These are phyloP conservation scores for Mustela nigripes DNA, from an alignment of 2,113 vertebrate genomes.

Conservation along the genomic window DNA sequence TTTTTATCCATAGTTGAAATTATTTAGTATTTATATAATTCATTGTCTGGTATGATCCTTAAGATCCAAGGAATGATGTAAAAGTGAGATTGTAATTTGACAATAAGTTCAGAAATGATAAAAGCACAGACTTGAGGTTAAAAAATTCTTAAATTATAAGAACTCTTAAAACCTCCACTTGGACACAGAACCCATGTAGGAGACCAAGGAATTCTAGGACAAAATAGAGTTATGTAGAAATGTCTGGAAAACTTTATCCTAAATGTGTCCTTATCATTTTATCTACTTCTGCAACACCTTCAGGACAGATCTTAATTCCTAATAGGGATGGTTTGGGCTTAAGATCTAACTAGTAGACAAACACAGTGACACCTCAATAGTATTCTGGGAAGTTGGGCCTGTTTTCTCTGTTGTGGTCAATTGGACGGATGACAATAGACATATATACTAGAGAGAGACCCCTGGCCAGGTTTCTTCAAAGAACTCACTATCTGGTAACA, in stretches of 20 bases:
- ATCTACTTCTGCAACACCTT: not conserved
- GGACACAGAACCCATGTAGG: not conserved
- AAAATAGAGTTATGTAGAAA: not conserved
- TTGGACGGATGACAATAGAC: not conserved
- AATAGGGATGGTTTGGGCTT: not conserved
- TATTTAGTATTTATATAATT: not conserved
- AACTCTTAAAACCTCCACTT: not conserved
- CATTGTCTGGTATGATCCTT: not conserved
- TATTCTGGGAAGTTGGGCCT: not conserved
- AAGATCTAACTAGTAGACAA: not conserved
- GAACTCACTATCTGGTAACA: not conserved
- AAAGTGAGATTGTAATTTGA: not conserved
- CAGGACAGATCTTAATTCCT: not conserved
- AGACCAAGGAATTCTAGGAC: not conserved
- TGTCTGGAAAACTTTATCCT: not conserved
- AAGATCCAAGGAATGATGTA: constrained; percentile 4
- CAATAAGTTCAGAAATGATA: not conserved
- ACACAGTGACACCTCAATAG: not conserved
- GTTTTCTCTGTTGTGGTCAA: not conserved
- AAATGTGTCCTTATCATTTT: not conserved
- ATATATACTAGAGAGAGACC: not conserved
- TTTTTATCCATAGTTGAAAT: not conserved
- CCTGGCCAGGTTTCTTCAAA: not conserved
- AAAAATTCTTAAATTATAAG: constrained; percentile 18
- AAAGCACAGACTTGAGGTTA: constrained; percentile 23